phyloP scores from a whole-genome alignment of 2,888 invertebrate genomes.

The Pachymerium ferrugineum region DNA sequence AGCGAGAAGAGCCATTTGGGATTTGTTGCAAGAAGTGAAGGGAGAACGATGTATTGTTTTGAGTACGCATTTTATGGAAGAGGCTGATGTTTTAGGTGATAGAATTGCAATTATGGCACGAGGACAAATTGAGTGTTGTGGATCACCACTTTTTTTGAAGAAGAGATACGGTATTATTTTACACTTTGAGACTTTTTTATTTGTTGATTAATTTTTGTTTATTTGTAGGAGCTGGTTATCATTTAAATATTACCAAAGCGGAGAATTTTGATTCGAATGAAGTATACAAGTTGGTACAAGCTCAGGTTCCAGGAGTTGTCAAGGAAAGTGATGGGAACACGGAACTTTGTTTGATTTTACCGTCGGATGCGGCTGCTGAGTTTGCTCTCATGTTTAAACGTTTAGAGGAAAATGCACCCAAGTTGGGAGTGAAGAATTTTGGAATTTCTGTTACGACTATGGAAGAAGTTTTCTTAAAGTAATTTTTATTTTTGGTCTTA shows the following conservation, averaged over 20 bases:
- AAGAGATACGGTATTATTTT: slow-evolving; percentile 52
- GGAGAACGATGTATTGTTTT: slow-evolving; percentile 71
- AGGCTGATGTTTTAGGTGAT: slow-evolving; percentile 86
- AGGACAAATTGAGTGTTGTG: slow-evolving; percentile 68
- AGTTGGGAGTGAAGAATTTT: slow-evolving; percentile 53
- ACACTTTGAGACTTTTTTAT: too few species aligned
- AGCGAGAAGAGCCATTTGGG: slow-evolving; percentile 47
- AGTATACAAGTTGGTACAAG: background rate
- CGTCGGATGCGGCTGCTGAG: slow-evolving; percentile 49
- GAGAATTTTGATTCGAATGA: background rate
- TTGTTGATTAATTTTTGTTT: background rate
- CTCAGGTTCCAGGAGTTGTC: background rate
- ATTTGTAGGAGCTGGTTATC: slow-evolving; percentile 64
- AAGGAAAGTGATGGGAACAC: background rate
- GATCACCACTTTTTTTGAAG: slow-evolving; percentile 77
- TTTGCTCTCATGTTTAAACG: slow-evolving; percentile 65
- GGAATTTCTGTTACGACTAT: slow-evolving; percentile 4
- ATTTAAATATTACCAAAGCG: slow-evolving; percentile 60
- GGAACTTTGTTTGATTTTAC: background rate
- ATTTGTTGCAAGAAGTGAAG: slow-evolving; percentile 44
- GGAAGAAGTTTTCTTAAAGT: slow-evolving; percentile 20
- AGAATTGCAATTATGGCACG: slow-evolving; percentile 77
- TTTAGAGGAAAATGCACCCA: slow-evolving; percentile 57
- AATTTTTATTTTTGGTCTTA: too few species aligned
- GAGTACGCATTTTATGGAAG: slow-evolving; percentile 93